Percentiles rank a stretch among this genome's conserved stretches.
Evolutionary conservation across 2,797 vertebrate species (phyloP).

Genomic region (Valencia hispanica): DNA sequence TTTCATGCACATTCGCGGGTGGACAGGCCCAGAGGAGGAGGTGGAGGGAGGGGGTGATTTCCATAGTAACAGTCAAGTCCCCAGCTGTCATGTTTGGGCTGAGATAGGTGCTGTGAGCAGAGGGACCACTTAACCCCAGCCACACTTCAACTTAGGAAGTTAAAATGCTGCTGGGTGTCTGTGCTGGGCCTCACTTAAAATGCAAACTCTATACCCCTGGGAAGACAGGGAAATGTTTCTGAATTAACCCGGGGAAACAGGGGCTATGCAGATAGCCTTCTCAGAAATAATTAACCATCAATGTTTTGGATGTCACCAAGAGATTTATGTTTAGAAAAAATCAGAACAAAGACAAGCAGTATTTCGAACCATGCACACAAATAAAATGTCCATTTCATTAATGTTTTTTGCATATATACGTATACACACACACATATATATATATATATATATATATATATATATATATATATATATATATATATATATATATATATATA

Average conservation of each 20-base stretch:
- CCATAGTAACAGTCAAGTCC: constrained; percentile 85
- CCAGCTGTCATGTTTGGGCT: constrained; percentile 86
- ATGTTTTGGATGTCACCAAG: constrained; percentile 73
- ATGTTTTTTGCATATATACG: neutral
- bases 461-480: too few relatives aligned
- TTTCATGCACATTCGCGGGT: constrained; percentile 67
- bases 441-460: too few relatives aligned
- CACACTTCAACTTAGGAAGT: constrained; percentile 84
- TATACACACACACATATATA: too few relatives aligned
- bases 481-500: too few relatives aligned
- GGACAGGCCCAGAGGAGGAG: constrained; percentile 27
- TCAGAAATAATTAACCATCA: constrained; percentile 84
- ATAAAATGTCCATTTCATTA: constrained; percentile 18
- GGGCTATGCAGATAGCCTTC: constrained; percentile 67
- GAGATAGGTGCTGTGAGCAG: constrained; percentile 83
- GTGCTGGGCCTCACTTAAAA: constrained; percentile 83
- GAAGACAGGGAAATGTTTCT: constrained; percentile 73
- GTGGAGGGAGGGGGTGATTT: constrained; percentile 60
- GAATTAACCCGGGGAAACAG: constrained; percentile 78
- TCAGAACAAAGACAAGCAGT: constrained; percentile 35
- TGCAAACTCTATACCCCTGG: constrained; percentile 81
- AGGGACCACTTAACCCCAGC: constrained; percentile 87
- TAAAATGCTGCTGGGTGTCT: constrained; percentile 84
- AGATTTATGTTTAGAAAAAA: constrained; percentile 48
- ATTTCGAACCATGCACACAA: constrained; percentile 38